These are phyloP conservation scores for Perca fluviatilis DNA, from an alignment of 2,113 vertebrate species.

Conservation along the genomic window DNA sequence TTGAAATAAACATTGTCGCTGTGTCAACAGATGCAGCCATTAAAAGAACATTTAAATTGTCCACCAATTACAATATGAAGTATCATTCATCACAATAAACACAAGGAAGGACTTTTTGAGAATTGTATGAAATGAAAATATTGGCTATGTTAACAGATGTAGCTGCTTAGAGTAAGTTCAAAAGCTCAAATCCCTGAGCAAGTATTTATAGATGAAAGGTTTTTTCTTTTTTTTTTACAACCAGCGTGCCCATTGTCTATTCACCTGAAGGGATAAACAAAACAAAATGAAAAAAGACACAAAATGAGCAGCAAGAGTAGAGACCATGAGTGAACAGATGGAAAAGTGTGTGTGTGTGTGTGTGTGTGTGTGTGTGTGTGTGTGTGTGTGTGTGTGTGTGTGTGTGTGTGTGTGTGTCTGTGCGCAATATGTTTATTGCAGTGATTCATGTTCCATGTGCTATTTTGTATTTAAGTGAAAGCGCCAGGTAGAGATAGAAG, in stretches of 20 bases:
- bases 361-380: slow-evolving; percentile 32
- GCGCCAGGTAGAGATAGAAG: slow-evolving; percentile 14
- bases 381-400: no score
- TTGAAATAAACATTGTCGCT: slow-evolving; percentile 75
- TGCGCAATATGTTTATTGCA: slow-evolving; percentile 91
- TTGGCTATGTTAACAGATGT: slow-evolving; percentile 70
- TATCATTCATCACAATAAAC: slow-evolving; percentile 73
- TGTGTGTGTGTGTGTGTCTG: slow-evolving; percentile 20
- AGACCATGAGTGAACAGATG: slow-evolving; percentile 70
- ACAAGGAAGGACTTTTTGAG: slow-evolving; percentile 64
- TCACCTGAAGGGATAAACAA: slow-evolving; percentile 62
- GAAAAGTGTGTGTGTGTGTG: slow-evolving; percentile 50
- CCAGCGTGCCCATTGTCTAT: slow-evolving; percentile 55
- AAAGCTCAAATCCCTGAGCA: slow-evolving; percentile 70
- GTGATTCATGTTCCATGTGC: slow-evolving; percentile 85
- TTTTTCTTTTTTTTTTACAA: slow-evolving; percentile 47
- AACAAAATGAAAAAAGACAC: slow-evolving; percentile 48
- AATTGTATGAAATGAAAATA: slow-evolving; percentile 67
- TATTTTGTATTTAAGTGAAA: slow-evolving; percentile 74
- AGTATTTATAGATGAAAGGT: slow-evolving; percentile 74
- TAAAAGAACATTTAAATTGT: slow-evolving; percentile 80
- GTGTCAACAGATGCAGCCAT: slow-evolving; percentile 82
- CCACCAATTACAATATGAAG: slow-evolving; percentile 69
- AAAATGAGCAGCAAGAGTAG: slow-evolving; percentile 47
- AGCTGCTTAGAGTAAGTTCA: slow-evolving; percentile 57